Base-by-base conservation (phyloP, 1,140 invertebrate species). In the Globodera ellingtonae region DNA sequence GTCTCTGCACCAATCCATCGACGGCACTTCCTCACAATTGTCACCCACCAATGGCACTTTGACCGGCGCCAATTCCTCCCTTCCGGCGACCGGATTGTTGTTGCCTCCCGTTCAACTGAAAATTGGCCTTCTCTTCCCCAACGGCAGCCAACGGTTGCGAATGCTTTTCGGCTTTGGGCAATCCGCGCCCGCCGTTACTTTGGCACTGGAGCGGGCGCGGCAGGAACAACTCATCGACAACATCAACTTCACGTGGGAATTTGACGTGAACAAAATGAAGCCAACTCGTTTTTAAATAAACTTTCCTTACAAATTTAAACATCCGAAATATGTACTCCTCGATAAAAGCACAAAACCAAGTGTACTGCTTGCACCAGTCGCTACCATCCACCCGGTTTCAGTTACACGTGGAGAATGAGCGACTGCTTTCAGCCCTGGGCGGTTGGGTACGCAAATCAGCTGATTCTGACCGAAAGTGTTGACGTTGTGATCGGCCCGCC, bases 91-190 rank as follows among this genome's bases (percentile, higher is more conserved):
- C 56, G 56, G 56, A 6, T 10, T 10, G 0, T 59, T 15, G 56
- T 62, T 62, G 56, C 56, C 56, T 13, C 56, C 56, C 2, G 18
- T 78, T 72, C n/a, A 47, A n/a, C n/a, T 78, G 44, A 78, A 78
- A 80, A 73, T 83, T 50, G 83, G 83, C 18, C 71, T 84, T 21
- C 65, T 84, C 7, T 86, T 86, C 62, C 46, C 75, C 18, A 84
- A 84, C 69, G 46, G 44, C 18, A 79, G 69, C 56, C 15, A 69
- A 50, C 71, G 59, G 9, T 48, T 82, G 18, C 71, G 84, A 59
- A 47, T 65, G 48, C 56, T 80, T 62, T 81, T 80, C 70, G 83
- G 83, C 15, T 84, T 84, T 56, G 83, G 83, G n/a, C 83, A 84
- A 73, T 79, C 75, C 10, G 80, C 82, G 15, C 83, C 83, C 21